Evolutionary conservation across 2,888 invertebrate species (phyloP).

Genomic region (Mesoligia furuncula): DNA sequence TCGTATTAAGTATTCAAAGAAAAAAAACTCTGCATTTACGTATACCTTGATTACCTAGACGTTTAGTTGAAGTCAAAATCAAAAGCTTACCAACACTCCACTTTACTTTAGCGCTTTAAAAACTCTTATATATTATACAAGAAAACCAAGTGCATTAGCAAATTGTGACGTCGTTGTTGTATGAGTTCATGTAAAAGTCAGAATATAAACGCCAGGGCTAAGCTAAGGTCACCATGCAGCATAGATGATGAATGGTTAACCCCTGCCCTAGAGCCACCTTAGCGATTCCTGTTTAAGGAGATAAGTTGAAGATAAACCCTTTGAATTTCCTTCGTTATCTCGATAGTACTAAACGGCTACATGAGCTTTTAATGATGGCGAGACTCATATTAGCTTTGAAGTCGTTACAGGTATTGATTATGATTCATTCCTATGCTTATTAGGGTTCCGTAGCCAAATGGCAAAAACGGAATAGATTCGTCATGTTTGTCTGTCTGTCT

Average conservation of each 20-base stretch:
- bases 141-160: not conserved
- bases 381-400: not conserved
- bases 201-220: slow-evolving; percentile 15
- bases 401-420: not conserved
- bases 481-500: too few species aligned
- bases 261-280: slow-evolving; percentile 34
- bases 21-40: not conserved
- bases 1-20: not conserved
- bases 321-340: slow-evolving; percentile 21
- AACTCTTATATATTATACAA: not conserved
- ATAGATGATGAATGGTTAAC: slow-evolving; percentile 48
- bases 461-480: too few species aligned
- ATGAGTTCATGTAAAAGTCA: slow-evolving; percentile 12
- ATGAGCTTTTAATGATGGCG: slow-evolving; percentile 1
- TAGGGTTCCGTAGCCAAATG: too few species aligned
- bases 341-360: not conserved
- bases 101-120: not conserved
- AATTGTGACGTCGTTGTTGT: not conserved
- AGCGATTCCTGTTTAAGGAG: slow-evolving; percentile 21
- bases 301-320: slow-evolving; percentile 41
- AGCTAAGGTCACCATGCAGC: slow-evolving; percentile 38
- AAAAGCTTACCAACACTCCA: not conserved
- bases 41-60: not conserved
- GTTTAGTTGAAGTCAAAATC: not conserved
- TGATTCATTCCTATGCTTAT: not conserved